Conservation (phyloP, 2,888 invertebrate genomes). For the Hirtodrosophila alboralis region DNA sequence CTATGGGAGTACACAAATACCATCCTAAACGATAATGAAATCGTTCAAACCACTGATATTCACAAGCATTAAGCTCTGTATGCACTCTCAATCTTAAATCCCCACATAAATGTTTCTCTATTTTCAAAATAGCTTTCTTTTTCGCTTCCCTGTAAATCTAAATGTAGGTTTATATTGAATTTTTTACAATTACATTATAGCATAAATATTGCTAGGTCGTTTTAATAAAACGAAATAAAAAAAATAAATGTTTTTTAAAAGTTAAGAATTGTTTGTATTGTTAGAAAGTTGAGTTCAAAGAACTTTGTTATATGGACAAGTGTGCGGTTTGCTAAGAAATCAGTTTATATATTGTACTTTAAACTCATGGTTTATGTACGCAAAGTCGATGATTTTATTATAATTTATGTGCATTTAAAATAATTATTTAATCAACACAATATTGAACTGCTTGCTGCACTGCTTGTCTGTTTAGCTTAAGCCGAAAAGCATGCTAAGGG, state of each 20-base stretch:
- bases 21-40: slow-evolving; percentile 27
- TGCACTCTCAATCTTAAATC: slow-evolving; percentile 18
- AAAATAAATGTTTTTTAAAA: slow-evolving; percentile 19
- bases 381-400: not conserved
- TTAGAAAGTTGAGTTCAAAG: slow-evolving; percentile 1
- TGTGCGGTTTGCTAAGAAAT: not conserved
- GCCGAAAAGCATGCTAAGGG: slow-evolving; percentile 27
- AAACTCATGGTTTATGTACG: no score
- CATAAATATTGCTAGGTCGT: slow-evolving; percentile 2
- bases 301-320: not conserved
- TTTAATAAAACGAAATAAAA: slow-evolving; percentile 23
- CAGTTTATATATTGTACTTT: not conserved
- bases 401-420: slow-evolving; percentile 28
- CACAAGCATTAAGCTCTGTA: slow-evolving; percentile 15
- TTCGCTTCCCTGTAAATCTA: slow-evolving; percentile 16
- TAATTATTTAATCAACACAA: not conserved
- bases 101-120: slow-evolving; percentile 19
- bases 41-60: slow-evolving; percentile 50
- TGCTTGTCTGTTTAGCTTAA: slow-evolving; percentile 7
- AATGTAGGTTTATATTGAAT: slow-evolving; percentile 27
- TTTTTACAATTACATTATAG: slow-evolving; percentile 23
- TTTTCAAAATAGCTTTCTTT: slow-evolving; percentile 5
- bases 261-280: no score
- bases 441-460: slow-evolving; percentile 23
- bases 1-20: slow-evolving; percentile 30